A percentile compares a stretch with the other conserved stretches of the same genome.
phyloP scores from a whole-genome alignment of 1,140 invertebrate genomes.

The Hypothenemus hampei region DNA sequence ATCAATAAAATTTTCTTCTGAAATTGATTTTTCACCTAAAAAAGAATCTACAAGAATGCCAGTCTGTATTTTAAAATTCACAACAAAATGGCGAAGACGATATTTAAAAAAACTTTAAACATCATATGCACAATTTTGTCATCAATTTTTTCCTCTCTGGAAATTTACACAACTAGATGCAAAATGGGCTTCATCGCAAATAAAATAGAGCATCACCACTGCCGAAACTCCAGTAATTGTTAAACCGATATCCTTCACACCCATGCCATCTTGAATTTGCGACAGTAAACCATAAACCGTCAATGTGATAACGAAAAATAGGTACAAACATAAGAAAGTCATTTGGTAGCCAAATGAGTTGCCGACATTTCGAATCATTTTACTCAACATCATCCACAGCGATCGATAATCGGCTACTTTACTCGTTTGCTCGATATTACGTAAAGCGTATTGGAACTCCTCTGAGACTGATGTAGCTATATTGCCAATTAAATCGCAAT shows the following conservation, averaged over 20 bases:
- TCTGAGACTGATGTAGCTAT: constrained; percentile 58
- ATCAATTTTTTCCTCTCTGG: constrained; percentile 1
- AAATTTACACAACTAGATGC: constrained; percentile 50
- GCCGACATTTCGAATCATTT: constrained; percentile 56
- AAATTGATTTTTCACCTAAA: constrained; percentile 46
- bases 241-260: constrained; percentile 60
- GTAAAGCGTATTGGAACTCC: constrained; percentile 58
- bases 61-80: no score
- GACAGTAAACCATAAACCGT: constrained; percentile 64
- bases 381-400: constrained; percentile 59
- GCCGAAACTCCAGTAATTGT: constrained; percentile 58
- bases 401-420: constrained; percentile 60
- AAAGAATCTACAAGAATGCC: no score
- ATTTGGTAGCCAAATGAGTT: constrained; percentile 58
- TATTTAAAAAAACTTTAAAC: not conserved
- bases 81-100: not conserved
- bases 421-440: constrained; percentile 57
- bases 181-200: constrained; percentile 63
- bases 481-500: constrained; percentile 56
- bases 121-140: not conserved
- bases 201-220: constrained; percentile 57
- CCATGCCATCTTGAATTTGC: constrained; percentile 61
- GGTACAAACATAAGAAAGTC: constrained; percentile 58
- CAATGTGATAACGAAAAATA: constrained; percentile 62
- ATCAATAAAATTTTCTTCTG: constrained; percentile 65